phyloP scores from a whole-genome alignment of 2,797 vertebrate genomes.

The Sparidentex hasta region DNA sequence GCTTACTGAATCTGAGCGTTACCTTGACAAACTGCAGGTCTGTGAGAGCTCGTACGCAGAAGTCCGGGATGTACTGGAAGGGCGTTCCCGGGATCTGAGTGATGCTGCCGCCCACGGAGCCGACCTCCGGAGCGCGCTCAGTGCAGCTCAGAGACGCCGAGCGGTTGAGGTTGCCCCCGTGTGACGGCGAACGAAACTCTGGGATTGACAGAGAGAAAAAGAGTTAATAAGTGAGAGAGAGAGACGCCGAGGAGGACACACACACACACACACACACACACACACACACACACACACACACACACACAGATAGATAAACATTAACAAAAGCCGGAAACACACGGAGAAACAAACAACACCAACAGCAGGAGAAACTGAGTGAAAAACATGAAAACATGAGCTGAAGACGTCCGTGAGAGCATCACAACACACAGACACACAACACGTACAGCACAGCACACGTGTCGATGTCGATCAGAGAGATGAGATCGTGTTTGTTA shows the following conservation, averaged over 20 bases:
- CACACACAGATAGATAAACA: not conserved
- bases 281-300: not conserved
- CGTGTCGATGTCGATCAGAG: not conserved
- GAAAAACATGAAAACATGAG: constrained; percentile 24
- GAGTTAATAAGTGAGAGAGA: constrained; percentile 3
- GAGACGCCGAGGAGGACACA: not conserved
- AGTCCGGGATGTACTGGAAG: constrained; percentile 92
- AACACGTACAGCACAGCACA: constrained; percentile 7
- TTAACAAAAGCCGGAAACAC: constrained; percentile 20
- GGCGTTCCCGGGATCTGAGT: constrained; percentile 85
- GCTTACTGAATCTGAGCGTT: constrained; percentile 30
- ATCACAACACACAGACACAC: constrained; percentile 45
- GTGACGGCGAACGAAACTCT: constrained; percentile 93
- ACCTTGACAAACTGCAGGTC: constrained; percentile 97
- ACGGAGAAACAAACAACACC: not conserved
- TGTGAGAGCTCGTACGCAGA: constrained; percentile 92
- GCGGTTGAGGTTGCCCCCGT: constrained; percentile 90
- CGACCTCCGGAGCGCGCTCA: constrained; percentile 84
- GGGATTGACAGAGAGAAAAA: constrained; percentile 36
- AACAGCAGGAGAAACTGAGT: not conserved
- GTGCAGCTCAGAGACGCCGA: constrained; percentile 92
- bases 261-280: not conserved
- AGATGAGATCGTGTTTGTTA: constrained; percentile 10
- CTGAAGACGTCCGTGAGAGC: not conserved
- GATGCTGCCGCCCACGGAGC: constrained; percentile 86